Evolutionary conservation across 2,888 invertebrate genomes (phyloP).

Genomic region (Nephrotoma appendiculata): DNA sequence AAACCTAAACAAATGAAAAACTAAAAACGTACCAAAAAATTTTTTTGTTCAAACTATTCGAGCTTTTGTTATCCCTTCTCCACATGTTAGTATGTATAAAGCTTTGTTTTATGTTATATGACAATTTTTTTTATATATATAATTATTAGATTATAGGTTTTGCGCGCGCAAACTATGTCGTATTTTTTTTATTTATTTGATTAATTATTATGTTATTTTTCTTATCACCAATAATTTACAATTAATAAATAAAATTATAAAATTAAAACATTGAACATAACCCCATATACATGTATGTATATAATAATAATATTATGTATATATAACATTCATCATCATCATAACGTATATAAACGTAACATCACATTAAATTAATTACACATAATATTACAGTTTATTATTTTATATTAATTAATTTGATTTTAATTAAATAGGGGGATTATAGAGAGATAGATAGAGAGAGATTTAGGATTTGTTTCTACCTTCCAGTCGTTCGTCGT

Average conservation of each 20-base stretch:
- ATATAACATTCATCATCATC: neutral
- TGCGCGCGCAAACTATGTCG: neutral
- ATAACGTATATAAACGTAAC: neutral
- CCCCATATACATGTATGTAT: neutral
- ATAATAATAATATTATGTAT: neutral
- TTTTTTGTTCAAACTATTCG: slow-evolving; percentile 1
- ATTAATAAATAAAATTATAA: neutral
- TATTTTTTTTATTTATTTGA: neutral
- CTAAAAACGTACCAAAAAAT: slow-evolving; percentile 2
- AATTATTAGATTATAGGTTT: neutral
- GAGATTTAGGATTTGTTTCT: slow-evolving; percentile 11
- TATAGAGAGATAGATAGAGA: neutral
- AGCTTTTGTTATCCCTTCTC: slow-evolving; percentile 3
- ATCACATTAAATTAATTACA: neutral
- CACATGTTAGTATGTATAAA: neutral
- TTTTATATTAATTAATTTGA: neutral
- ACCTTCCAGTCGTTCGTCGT: slow-evolving; percentile 33
- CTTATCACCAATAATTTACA: neutral
- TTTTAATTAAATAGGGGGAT: neutral
- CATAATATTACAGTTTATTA: neutral
- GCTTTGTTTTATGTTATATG: neutral
- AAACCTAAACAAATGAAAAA: neutral
- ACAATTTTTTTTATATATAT: neutral
- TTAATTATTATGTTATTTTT: neutral
- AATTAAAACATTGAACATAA: neutral